These are phyloP conservation scores for Tenebrio molitor DNA, from an alignment of 1,140 invertebrate species.

Conservation along the genomic window DNA sequence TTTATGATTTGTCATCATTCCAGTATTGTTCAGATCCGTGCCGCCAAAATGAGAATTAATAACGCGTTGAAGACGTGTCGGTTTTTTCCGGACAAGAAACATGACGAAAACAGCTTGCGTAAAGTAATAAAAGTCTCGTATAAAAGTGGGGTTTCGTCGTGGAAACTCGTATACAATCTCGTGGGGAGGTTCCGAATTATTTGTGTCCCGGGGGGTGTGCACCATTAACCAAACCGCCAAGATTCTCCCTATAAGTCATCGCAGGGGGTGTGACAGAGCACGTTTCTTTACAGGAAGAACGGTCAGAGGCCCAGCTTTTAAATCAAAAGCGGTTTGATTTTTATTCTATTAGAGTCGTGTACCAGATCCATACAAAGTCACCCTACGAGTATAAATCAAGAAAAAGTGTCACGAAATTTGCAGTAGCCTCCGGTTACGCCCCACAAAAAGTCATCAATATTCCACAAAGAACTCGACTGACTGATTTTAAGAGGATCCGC, in stretches of 20 bases:
- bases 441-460: constrained; percentile 33
- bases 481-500: constrained; percentile 2
- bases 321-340: constrained; percentile 5
- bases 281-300: constrained; percentile 9
- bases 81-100: neutral
- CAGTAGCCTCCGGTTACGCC: constrained; percentile 30
- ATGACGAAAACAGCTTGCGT: constrained; percentile 13
- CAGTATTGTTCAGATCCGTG: too few species aligned
- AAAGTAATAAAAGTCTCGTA: constrained; percentile 39
- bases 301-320: neutral
- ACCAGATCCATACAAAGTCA: constrained; percentile 20
- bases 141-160: constrained; percentile 12
- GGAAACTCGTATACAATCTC: constrained; percentile 6
- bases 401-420: constrained; percentile 31
- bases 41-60: constrained; percentile 9
- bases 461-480: constrained; percentile 4
- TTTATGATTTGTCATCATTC: too few species aligned
- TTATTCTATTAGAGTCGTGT: constrained; percentile 26
- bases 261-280: constrained; percentile 17
- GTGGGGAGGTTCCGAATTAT: constrained; percentile 13
- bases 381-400: constrained; percentile 20
- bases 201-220: constrained; percentile 7
- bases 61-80: constrained; percentile 23
- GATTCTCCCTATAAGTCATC: constrained; percentile 23
- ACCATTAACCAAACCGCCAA: constrained; percentile 24